These are phyloP conservation scores for Thecocarcelia acutangulata DNA, from an alignment of 2,888 invertebrate genomes.

Conservation along the genomic window DNA sequence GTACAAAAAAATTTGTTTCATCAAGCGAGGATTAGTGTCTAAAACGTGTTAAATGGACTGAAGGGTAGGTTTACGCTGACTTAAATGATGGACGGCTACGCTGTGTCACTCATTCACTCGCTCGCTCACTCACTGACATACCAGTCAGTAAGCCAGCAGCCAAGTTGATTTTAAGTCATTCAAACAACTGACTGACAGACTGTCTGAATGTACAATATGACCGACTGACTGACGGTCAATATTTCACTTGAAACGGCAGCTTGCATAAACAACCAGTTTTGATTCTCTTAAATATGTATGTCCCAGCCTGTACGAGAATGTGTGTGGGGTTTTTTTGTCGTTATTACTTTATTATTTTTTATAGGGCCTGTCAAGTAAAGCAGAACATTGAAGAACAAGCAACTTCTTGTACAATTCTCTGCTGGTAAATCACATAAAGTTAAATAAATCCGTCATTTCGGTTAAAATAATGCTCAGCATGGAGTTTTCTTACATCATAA, in stretches of 20 bases:
- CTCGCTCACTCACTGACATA: conserved; percentile 32
- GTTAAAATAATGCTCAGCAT: conserved; percentile 47
- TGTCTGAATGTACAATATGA: neutral
- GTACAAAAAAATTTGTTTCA: conserved; percentile 81
- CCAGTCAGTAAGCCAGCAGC: conserved; percentile 17
- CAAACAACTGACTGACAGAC: neutral
- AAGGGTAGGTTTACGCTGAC: conserved; percentile 73
- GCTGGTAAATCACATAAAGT: conserved; percentile 23
- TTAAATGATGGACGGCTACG: conserved; percentile 77
- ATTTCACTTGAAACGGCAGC: conserved; percentile 38
- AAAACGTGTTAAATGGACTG: conserved; percentile 82
- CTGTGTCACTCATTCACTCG: conserved; percentile 67
- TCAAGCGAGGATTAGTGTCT: conserved; percentile 82
- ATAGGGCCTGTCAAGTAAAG: conserved; percentile 54
- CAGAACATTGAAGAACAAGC: conserved; percentile 35
- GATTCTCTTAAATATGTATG: neutral
- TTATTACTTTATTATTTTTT: conserved; percentile 39
- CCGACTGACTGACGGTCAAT: neutral
- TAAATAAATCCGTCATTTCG: conserved; percentile 17
- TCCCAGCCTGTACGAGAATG: too few relatives aligned
- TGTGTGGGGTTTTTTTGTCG: neutral
- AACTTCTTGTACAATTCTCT: conserved; percentile 34
- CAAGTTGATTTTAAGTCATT: conserved; percentile 10
- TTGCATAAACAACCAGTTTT: conserved; percentile 17
- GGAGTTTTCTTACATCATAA: conserved; percentile 59